Evolutionary conservation across 2,113 vertebrate genomes (phyloP), one percentile per base, ranked within the genome.

Genomic region (Vireo altiloquus): DNA sequence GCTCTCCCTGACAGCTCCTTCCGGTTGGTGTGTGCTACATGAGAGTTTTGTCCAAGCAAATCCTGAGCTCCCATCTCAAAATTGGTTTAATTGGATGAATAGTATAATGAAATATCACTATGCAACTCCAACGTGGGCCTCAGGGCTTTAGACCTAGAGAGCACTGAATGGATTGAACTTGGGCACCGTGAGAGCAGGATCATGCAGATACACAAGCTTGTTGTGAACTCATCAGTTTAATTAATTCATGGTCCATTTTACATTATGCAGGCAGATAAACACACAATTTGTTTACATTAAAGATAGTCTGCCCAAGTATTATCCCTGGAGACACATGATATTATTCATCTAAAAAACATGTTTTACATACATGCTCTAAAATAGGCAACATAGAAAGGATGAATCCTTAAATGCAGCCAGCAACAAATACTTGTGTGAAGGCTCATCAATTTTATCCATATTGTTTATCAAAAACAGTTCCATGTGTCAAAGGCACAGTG

Each of bases 381-480:
- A 82, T 2, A 82, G 37, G 14, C 19, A 52, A 28, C 47, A 24
- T 56, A 56, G 57, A 59, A 94, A 80, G 11, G 56, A 39, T 77
- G 47, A 92, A 59, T 30, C 72, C 33, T 56, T 70, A 74, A 66
- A 37, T 31, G 56, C 35, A 74, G 40, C 68, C 90, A 90, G 30
- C 28, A 87, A 37, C 37, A 84, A 83, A 78, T 86, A 39, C 10
- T 71, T 95, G 31, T 22, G 69, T 86, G 65, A 94, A 96, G 47
- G 86, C 27, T 90, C 46, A 68, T 92, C n/a, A 46, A 1, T 76
- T 82, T 78, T 78, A 78, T 54, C 25, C 21, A 7, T 46, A 30
- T 7, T 54, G 10, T 96, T 95, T 78, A 63, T 61, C 49, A 74
- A 71, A 90, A 81, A 1, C 63, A 40, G 76, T 52, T 88, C 15